Evolutionary conservation across 2,113 vertebrate genomes (phyloP).

Genomic region (Pipa parva): DNA sequence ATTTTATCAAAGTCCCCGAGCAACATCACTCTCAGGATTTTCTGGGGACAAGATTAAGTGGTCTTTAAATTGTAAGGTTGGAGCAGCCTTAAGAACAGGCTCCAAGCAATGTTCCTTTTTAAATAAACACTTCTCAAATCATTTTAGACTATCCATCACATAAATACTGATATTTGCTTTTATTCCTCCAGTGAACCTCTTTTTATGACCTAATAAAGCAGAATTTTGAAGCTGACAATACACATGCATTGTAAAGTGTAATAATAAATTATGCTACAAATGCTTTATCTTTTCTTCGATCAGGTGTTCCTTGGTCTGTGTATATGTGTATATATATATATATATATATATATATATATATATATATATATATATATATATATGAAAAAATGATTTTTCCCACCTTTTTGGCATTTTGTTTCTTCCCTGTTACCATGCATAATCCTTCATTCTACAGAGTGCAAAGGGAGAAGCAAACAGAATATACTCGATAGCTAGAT

Average conservation of each 20-base stretch:
- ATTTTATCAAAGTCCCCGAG: too few relatives aligned
- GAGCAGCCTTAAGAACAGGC: background rate
- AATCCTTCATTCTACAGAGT: conserved; percentile 6
- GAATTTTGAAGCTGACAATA: background rate
- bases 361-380: too few relatives aligned
- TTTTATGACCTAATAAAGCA: background rate
- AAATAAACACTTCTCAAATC: background rate
- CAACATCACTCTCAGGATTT: background rate
- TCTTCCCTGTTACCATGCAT: background rate
- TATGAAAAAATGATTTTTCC: background rate
- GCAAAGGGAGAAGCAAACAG: conserved; percentile 39
- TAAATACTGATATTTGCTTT: background rate
- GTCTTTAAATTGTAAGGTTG: background rate
- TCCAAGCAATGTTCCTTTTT: background rate
- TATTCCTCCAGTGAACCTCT: background rate
- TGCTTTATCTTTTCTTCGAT: background rate
- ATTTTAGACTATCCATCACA: background rate
- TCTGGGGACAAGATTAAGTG: background rate
- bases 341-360: too few relatives aligned
- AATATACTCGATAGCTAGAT: conserved; percentile 42
- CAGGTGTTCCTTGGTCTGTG: background rate
- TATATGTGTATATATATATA: too few relatives aligned
- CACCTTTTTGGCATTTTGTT: background rate
- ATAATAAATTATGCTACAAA: conserved; percentile 1
- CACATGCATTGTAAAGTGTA: background rate